Evolutionary conservation across 2,113 vertebrate species (phyloP).

Genomic region (Natator depressus): DNA sequence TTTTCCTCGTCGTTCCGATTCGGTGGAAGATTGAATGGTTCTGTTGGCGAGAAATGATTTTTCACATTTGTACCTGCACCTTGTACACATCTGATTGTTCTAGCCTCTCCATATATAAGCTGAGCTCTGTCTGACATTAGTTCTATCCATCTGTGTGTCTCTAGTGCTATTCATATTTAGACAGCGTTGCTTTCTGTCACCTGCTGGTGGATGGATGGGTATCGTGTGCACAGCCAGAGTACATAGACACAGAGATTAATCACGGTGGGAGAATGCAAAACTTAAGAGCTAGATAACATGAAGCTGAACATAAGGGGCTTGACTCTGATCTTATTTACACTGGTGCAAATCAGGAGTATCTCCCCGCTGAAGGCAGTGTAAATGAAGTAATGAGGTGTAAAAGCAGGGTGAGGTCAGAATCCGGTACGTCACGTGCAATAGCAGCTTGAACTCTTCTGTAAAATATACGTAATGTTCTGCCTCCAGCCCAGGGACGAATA

Average conservation of each 20-base stretch:
- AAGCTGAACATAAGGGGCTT: background rate
- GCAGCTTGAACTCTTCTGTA: background rate
- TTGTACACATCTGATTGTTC: background rate
- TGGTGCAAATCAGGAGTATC: background rate
- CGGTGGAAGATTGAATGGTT: background rate
- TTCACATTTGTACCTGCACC: background rate
- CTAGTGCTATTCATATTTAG: background rate
- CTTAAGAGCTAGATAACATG: background rate
- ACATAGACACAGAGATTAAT: background rate
- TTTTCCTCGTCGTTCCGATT: background rate
- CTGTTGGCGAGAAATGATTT: background rate
- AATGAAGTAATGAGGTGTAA: background rate
- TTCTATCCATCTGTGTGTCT: background rate
- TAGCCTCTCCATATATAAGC: background rate
- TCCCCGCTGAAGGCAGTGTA: background rate
- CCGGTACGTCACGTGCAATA: background rate
- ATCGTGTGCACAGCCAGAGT: background rate
- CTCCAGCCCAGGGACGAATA: conserved; percentile 30
- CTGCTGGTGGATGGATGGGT: background rate
- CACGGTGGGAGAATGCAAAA: background rate
- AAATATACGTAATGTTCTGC: background rate
- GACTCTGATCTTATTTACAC: background rate
- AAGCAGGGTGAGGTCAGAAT: background rate
- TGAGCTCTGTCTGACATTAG: background rate
- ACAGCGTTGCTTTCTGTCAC: background rate